Base-by-base conservation (phyloP, 2,888 invertebrate species). In the Macrophya alboannulata region DNA sequence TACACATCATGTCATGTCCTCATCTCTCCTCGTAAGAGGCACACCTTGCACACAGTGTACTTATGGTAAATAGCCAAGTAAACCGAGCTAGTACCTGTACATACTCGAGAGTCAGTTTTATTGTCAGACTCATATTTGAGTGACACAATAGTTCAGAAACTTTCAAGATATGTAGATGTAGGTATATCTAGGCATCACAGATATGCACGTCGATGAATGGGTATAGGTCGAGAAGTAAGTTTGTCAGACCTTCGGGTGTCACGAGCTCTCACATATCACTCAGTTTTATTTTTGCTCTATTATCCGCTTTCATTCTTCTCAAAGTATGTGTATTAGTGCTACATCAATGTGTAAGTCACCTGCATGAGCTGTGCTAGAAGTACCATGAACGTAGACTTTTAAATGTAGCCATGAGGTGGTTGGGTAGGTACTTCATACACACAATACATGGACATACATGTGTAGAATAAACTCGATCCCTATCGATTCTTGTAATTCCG, bases 401-500 rank as follows among this genome's bases (percentile, higher is more conserved):
- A 12, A 48, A 10, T 48, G 48, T 9, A 9, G 48, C 12, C 12
- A 48, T 48, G 12, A 48, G 48, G 48, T 48, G 4, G 10, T 48
- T 10, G 1, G 12, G 12, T 48, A 48, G 9, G 48, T 48, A 48
- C 1, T 1, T 48, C 3, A 3, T 31, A 31, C 31, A 3, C 3
- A 31, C 31, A 31, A 31, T 31, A 31, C 31, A 31, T 31, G n/a
- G n/a, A 31, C 31, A 31, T 31, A 31, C 48, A 48, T 48, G 48
- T 12, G 31, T 65, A 37, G 65, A 43, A 81, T 43, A 62, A 21
- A 81, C 43, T 62, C 62, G 81, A 81, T 81, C 43, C 59, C 81
- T 59, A 81, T 81, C 81, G 81, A 81, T 81, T 43, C 81, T 81
- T 83, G 65, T 71, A 83, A 83, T 51, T 83, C 83, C 71, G 68